These are phyloP conservation scores for Hirtodrosophila cameraria DNA, from an alignment of 2,888 invertebrate genomes.

Conservation along the genomic window DNA sequence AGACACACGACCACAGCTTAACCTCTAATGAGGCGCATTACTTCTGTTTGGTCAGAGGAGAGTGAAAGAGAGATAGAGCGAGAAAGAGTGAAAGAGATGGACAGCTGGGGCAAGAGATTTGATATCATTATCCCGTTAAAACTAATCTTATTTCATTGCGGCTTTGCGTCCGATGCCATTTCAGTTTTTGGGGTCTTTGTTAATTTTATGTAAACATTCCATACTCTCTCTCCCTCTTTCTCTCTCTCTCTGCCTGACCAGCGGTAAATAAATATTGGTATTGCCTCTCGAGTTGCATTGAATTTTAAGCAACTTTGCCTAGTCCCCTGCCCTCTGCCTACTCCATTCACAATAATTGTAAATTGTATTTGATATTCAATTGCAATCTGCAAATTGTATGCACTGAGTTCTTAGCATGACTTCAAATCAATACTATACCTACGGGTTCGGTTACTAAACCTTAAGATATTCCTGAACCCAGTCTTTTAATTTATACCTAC, in stretches of 20 bases:
- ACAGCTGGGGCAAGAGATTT: no score
- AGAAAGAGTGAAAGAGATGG: constrained; percentile 1
- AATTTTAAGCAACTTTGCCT: constrained; percentile 29
- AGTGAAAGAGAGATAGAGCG: neutral
- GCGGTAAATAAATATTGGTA: constrained; percentile 40
- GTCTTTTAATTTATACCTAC: no score
- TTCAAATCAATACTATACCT: no score
- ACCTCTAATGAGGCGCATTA: constrained; percentile 75
- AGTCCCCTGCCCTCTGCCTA: no score
- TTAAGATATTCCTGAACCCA: no score
- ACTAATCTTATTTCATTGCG: constrained; percentile 59
- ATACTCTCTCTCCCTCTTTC: constrained; percentile 5
- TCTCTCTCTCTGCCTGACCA: constrained; percentile 11
- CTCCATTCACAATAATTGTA: neutral
- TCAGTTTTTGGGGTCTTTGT: constrained; percentile 29
- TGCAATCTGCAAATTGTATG: constrained; percentile 1
- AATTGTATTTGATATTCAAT: constrained; percentile 8
- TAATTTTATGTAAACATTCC: constrained; percentile 71
- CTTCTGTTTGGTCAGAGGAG: constrained; percentile 45
- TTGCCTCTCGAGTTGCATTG: constrained; percentile 38
- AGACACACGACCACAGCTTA: constrained; percentile 53
- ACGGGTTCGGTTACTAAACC: no score
- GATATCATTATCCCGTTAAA: constrained; percentile 76
- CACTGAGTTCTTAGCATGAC: no score
- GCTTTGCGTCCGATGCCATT: constrained; percentile 10